phyloP scores from a whole-genome alignment of 2,888 invertebrate species.

The Neoscelio sp. region DNA sequence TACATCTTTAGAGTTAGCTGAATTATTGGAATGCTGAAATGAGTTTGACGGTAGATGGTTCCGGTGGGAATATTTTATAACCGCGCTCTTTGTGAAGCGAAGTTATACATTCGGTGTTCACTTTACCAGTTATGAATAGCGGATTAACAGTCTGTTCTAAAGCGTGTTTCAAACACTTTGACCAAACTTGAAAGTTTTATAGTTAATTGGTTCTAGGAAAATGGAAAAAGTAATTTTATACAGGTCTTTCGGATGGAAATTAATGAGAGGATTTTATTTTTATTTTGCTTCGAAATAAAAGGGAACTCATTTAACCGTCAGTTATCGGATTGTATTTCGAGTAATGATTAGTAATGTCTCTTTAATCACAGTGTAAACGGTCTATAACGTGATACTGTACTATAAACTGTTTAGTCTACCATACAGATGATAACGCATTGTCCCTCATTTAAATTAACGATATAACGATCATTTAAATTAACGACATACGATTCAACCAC shows the following conservation, averaged over 20 bases:
- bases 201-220: too few species aligned
- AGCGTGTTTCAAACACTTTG: too few species aligned
- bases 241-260: too few species aligned
- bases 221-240: too few species aligned
- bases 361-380: slow-evolving; percentile 26
- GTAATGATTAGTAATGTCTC: slow-evolving; percentile 20
- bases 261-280: too few species aligned
- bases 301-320: slow-evolving; percentile 1
- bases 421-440: slow-evolving; percentile 27
- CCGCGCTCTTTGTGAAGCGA: neutral
- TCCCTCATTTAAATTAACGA: slow-evolving; percentile 27
- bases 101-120: neutral
- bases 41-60: neutral
- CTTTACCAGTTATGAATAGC: neutral
- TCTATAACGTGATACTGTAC: slow-evolving; percentile 20
- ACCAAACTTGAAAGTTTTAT: too few species aligned
- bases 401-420: slow-evolving; percentile 29
- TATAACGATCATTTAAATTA: slow-evolving; percentile 34
- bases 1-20: neutral
- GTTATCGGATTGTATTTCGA: neutral
- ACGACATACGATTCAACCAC: slow-evolving; percentile 13
- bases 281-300: neutral
- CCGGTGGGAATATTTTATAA: slow-evolving; percentile 3
- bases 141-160: too few species aligned
- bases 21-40: slow-evolving; percentile 3